A percentile compares a stretch with the other conserved stretches of the same genome.
Evolutionary conservation across 2,113 vertebrate genomes (phyloP).

Genomic region (Menidia beryllina): DNA sequence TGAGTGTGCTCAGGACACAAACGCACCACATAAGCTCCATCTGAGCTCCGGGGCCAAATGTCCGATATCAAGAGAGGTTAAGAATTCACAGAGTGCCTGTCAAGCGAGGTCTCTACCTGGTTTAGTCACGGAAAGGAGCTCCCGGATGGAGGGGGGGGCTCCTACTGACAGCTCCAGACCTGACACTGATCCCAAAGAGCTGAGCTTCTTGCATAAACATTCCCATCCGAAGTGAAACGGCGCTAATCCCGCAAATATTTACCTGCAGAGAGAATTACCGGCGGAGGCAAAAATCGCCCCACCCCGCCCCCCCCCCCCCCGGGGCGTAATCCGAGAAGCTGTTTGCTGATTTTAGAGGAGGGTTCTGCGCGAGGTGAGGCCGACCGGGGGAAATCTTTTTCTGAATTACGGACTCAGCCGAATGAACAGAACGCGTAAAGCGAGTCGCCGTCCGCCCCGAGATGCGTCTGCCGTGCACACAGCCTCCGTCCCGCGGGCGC

Average conservation of each 20-base stretch:
- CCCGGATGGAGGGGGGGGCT: too few relatives aligned
- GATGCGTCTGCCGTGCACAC: slow-evolving; percentile 54
- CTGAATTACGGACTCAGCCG: too few relatives aligned
- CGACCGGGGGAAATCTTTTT: slow-evolving; percentile 21
- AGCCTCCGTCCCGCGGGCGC: too few relatives aligned
- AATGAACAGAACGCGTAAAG: too few relatives aligned
- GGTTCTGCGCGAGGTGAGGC: slow-evolving; percentile 36
- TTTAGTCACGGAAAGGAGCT: slow-evolving; percentile 52
- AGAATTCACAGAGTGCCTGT: slow-evolving; percentile 2
- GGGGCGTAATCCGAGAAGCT: slow-evolving; percentile 48
- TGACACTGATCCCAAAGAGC: slow-evolving; percentile 31
- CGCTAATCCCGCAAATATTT: slow-evolving; percentile 69
- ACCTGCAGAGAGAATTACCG: slow-evolving; percentile 46
- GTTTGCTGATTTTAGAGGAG: slow-evolving; percentile 52
- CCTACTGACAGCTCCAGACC: too few relatives aligned
- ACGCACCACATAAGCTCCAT: slow-evolving; percentile 22
- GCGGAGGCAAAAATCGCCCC: slow-evolving; percentile 58
- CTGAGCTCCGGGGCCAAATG: slow-evolving; percentile 10
- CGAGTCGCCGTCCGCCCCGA: slow-evolving; percentile 17
- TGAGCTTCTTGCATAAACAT: slow-evolving; percentile 60
- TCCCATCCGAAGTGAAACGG: slow-evolving; percentile 67
- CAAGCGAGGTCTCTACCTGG: slow-evolving; percentile 27
- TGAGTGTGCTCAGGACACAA: slow-evolving; percentile 14
- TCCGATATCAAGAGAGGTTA: slow-evolving; percentile 21
- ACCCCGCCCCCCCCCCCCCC: too few relatives aligned